Percentiles rank a stretch among this genome's conserved stretches.
Conservation (phyloP, 2,888 invertebrate genomes). For the Heteropelma amictum region DNA sequence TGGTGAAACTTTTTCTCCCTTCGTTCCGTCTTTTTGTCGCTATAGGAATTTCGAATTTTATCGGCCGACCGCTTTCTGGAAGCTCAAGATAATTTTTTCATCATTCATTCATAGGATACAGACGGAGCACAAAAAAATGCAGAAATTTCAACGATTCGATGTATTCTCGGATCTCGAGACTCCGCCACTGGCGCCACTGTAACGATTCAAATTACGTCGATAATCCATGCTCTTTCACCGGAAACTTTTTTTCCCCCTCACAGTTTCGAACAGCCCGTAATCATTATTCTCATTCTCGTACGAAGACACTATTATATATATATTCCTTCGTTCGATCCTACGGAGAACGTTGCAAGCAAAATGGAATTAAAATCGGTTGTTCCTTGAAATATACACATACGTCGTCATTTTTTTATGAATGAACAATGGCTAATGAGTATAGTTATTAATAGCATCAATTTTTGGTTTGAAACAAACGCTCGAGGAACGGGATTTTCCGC, state of each 20-base stretch:
- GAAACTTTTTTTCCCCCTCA: conserved; percentile 1
- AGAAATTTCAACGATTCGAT: conserved; percentile 22
- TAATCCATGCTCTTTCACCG: conserved; percentile 15
- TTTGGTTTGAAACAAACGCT: no score
- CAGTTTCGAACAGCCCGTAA: conserved; percentile 2
- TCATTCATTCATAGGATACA: no score
- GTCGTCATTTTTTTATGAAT: no score
- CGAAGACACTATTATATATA: background rate
- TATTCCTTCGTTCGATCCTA: background rate
- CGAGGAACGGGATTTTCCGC: no score
- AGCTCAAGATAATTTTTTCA: no score
- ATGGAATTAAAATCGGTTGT: background rate
- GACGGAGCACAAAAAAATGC: background rate
- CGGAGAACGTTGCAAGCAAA: background rate
- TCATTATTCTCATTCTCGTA: conserved; percentile 1
- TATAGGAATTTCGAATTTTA: no score
- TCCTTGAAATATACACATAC: no score
- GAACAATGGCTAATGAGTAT: no score
- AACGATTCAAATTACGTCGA: conserved; percentile 19
- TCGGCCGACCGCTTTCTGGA: no score
- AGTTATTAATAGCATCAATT: no score
- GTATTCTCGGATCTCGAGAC: conserved; percentile 47
- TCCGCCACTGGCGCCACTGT: conserved; percentile 54
- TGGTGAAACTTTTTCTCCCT: no score
- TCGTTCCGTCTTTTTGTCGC: no score